These are phyloP conservation scores for Peromyscus melanophrys DNA, from an alignment of 2,797 vertebrate genomes.

Conservation along the genomic window DNA sequence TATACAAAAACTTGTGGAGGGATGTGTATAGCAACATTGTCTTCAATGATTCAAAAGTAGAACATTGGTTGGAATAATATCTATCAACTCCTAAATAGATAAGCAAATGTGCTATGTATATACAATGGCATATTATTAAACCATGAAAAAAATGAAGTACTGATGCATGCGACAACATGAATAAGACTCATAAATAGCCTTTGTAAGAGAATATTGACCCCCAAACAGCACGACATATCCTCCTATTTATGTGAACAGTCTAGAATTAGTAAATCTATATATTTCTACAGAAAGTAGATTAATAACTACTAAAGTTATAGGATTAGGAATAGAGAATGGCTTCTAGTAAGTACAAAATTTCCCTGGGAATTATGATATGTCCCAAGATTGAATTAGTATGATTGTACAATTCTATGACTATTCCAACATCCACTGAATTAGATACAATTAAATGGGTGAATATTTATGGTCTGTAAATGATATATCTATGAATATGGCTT, in stretches of 20 bases:
- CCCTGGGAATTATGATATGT: background rate
- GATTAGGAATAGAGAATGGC: background rate
- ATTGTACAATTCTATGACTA: background rate
- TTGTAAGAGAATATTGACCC: background rate
- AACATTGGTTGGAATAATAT: background rate
- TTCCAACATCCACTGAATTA: background rate
- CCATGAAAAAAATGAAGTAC: background rate
- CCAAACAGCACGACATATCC: background rate
- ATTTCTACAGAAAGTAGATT: background rate
- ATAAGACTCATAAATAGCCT: background rate
- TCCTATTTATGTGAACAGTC: background rate
- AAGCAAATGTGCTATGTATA: background rate
- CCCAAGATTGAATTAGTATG: background rate
- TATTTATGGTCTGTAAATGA: conserved; percentile 9
- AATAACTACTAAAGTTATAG: background rate
- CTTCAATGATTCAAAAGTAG: background rate
- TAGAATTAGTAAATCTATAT: background rate
- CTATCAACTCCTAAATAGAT: background rate
- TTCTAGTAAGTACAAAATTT: background rate
- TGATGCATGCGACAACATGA: background rate
- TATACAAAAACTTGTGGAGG: background rate
- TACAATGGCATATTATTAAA: background rate
- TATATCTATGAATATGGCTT: background rate
- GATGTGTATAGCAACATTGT: background rate
- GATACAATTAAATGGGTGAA: background rate